A percentile compares a stretch with the other conserved stretches of the same genome.
phyloP scores from a whole-genome alignment of 2,888 invertebrate species.

The Dryococelus australis region DNA sequence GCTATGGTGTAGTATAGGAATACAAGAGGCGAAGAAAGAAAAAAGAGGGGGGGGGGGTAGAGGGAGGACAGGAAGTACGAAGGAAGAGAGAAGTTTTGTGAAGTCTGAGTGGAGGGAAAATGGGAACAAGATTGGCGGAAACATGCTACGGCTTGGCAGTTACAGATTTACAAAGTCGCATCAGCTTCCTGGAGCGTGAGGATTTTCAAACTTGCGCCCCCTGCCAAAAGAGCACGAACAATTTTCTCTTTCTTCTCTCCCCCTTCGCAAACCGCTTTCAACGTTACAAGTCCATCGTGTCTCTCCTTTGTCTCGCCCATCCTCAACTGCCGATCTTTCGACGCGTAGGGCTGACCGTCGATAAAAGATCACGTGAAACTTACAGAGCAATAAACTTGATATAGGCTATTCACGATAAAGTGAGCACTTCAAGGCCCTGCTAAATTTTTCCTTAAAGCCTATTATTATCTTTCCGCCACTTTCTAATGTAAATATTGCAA shows the following conservation, averaged over 20 bases:
- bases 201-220: slow-evolving; percentile 19
- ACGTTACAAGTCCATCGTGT: background rate
- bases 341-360: background rate
- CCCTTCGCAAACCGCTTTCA: background rate
- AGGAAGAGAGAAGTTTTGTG: slow-evolving; percentile 27
- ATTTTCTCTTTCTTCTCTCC: background rate
- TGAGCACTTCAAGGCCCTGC: too few species aligned
- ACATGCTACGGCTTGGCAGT: slow-evolving; percentile 28
- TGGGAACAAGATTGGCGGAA: slow-evolving; percentile 34
- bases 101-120: slow-evolving; percentile 25
- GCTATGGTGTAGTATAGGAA: background rate
- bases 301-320: slow-evolving; percentile 9
- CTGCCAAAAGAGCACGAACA: slow-evolving; percentile 2
- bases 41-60: background rate
- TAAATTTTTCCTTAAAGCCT: too few species aligned
- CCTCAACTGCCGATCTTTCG: background rate
- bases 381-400: background rate
- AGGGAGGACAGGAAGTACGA: background rate
- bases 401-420: too few species aligned
- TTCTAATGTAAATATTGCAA: too few species aligned
- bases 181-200: slow-evolving; percentile 23
- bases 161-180: slow-evolving; percentile 30
- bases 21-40: background rate
- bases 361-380: background rate
- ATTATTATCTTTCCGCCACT: too few species aligned